Evolutionary conservation across 1,140 invertebrate genomes (phyloP).

Genomic region (Polyergus mexicanus): DNA sequence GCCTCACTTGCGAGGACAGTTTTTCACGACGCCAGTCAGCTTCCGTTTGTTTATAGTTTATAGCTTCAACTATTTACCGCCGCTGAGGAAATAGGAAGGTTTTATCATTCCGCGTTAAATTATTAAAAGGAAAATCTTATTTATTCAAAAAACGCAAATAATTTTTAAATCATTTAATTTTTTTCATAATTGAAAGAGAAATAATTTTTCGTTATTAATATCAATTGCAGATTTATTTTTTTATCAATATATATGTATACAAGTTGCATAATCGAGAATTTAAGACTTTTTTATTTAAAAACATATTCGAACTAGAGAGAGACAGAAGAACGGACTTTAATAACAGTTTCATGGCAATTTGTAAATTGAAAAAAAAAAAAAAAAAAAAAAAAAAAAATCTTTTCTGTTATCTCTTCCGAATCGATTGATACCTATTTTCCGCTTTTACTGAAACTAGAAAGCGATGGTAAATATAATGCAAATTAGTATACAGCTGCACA

Average conservation of each 20-base stretch:
- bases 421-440: background rate
- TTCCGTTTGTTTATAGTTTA: conserved; percentile 63
- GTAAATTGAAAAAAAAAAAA: background rate
- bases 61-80: conserved; percentile 51
- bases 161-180: background rate
- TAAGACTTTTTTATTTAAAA: background rate
- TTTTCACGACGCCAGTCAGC: conserved; percentile 43
- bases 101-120: conserved; percentile 42
- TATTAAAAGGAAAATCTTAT: conserved; percentile 10
- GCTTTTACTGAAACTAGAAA: background rate
- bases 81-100: conserved; percentile 48
- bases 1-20: conserved; percentile 40
- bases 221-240: background rate
- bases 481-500: background rate
- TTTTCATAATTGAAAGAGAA: background rate
- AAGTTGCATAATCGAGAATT: background rate
- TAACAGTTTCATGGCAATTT: background rate
- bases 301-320: background rate
- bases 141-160: background rate
- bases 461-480: background rate
- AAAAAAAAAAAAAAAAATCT: background rate
- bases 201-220: background rate
- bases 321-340: background rate
- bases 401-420: background rate
- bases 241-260: background rate